Evolutionary conservation across 2,797 vertebrate species (phyloP).

Genomic region (Hoplostethus atlanticus): DNA sequence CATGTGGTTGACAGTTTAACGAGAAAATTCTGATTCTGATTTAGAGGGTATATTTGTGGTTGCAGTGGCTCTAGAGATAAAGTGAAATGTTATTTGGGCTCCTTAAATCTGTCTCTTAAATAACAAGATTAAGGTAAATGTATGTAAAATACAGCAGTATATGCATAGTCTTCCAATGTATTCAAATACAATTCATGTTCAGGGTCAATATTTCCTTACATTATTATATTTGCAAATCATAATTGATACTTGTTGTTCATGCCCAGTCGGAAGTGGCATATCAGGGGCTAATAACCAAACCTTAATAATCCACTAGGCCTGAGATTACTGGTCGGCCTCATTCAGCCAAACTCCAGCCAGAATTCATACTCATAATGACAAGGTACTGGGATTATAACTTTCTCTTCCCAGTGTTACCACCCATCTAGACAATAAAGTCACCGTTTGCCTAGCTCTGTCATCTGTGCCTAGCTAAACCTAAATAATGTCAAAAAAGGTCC

Average conservation of each 20-base stretch:
- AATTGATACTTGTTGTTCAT: neutral
- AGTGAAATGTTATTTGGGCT: neutral
- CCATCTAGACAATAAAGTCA: neutral
- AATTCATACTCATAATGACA: neutral
- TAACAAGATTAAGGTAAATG: no score
- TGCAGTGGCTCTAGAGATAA: neutral
- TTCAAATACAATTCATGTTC: neutral
- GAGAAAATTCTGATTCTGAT: neutral
- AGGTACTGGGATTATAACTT: neutral
- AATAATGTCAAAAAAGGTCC: neutral
- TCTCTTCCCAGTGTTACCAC: neutral
- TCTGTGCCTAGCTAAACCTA: neutral
- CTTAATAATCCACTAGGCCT: neutral
- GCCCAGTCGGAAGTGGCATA: neutral
- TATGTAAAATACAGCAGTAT: neutral
- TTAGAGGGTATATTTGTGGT: neutral
- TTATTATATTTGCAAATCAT: neutral
- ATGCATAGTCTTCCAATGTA: neutral
- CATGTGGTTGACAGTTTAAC: slow-evolving; percentile 7
- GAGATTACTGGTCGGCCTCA: neutral
- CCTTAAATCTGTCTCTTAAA: no score
- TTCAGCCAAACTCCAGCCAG: slow-evolving; percentile 5
- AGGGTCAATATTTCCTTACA: neutral
- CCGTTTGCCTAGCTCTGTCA: no score
- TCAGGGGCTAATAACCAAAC: neutral